Conservation (phyloP, 1,140 invertebrate genomes). For the Procambarus clarkii region DNA sequence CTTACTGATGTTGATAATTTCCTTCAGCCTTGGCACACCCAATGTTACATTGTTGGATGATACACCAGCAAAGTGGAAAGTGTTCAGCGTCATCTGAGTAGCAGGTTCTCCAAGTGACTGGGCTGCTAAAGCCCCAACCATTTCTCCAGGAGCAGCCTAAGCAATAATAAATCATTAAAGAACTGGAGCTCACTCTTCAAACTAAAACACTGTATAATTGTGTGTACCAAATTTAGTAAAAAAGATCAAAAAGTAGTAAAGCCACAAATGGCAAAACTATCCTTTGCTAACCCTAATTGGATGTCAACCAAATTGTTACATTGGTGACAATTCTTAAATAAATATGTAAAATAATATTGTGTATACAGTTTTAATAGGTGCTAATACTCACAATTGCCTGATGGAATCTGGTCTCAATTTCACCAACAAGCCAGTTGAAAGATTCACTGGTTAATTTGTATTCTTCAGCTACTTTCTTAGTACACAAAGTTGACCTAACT, state of each 20-base stretch:
- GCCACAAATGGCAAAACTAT: too few relatives aligned
- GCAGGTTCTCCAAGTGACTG: slow-evolving; percentile 99
- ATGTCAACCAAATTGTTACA: too few relatives aligned
- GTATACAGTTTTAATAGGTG: too few relatives aligned
- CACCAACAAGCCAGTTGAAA: slow-evolving; percentile 99
- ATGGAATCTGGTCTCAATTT: slow-evolving; percentile 99
- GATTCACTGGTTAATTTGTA: slow-evolving; percentile 95
- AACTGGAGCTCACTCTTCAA: too few relatives aligned
- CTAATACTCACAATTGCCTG: slow-evolving; percentile 88
- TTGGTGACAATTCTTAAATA: too few relatives aligned
- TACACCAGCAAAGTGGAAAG: slow-evolving; percentile 99
- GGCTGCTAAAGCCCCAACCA: slow-evolving; percentile 98
- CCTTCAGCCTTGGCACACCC: slow-evolving; percentile 91
- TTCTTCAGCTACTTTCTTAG: slow-evolving; percentile 96
- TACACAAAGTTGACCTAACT: slow-evolving; percentile 95
- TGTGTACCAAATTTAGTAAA: too few relatives aligned
- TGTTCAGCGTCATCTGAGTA: slow-evolving; percentile 99
- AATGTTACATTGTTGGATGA: slow-evolving; percentile 99
- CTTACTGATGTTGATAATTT: slow-evolving; percentile 99
- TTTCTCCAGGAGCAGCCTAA: slow-evolving; percentile 92
- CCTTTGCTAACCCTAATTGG: too few relatives aligned
- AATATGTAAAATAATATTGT: too few relatives aligned
- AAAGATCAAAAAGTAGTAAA: too few relatives aligned
- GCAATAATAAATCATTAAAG: not conserved
- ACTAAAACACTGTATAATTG: too few relatives aligned